These are phyloP conservation scores for Tapirus indicus DNA, from an alignment of 2,797 vertebrate species.

Conservation along the genomic window DNA sequence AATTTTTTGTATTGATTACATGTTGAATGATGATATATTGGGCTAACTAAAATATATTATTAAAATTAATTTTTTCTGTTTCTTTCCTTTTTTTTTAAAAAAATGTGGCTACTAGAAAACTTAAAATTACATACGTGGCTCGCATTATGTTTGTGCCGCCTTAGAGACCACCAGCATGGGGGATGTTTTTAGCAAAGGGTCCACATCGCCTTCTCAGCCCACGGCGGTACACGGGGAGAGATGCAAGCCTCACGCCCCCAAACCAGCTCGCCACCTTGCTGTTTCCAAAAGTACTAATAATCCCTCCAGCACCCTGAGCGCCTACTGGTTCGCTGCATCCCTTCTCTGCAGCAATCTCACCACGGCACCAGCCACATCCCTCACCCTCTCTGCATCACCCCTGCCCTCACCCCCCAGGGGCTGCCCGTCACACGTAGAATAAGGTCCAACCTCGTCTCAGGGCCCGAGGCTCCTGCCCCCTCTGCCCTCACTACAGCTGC, in stretches of 20 bases:
- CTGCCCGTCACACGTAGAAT: not conserved
- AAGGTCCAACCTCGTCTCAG: not conserved
- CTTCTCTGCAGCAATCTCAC: not conserved
- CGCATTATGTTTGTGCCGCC: not conserved
- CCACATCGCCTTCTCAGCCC: not conserved
- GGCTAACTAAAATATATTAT: not conserved
- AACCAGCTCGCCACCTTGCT: not conserved
- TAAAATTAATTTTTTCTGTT: not conserved
- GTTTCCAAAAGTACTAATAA: not conserved
- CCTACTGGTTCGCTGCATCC: no score
- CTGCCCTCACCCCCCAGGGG: no score
- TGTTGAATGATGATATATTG: not conserved
- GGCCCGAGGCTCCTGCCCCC: not conserved
- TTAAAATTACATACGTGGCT: not conserved
- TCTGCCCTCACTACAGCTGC: not conserved
- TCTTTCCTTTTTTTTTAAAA: not conserved
- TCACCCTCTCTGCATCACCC: fast-evolving
- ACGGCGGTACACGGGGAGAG: not conserved
- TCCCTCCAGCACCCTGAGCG: fast-evolving
- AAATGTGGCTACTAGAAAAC: slow-evolving; percentile 1
- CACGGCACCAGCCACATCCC: not conserved
- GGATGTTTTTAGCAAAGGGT: not conserved
- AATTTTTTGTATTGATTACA: not conserved
- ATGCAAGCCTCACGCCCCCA: fast-evolving
- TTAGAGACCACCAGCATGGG: not conserved